Percentiles rank a stretch among this genome's conserved stretches.
phyloP scores from a whole-genome alignment of 1,140 invertebrate genomes.

The Solenopsis fugax region DNA sequence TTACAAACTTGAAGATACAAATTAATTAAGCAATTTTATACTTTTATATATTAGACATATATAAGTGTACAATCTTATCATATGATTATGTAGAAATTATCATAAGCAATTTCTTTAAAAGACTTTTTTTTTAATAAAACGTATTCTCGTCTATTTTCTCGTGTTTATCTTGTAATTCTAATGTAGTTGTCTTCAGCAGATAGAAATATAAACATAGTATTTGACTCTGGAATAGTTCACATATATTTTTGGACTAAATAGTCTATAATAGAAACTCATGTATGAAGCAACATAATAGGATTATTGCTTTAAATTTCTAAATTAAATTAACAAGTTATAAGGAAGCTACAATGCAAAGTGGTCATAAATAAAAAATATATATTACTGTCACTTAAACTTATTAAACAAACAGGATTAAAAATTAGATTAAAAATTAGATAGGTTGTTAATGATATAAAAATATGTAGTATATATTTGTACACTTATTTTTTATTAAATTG shows the following conservation, averaged over 20 bases:
- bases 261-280: background rate
- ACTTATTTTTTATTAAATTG: slow-evolving; percentile 62
- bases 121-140: slow-evolving; percentile 27
- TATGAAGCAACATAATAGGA: background rate
- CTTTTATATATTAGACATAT: slow-evolving; percentile 73
- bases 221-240: background rate
- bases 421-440: background rate
- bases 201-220: background rate
- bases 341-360: background rate
- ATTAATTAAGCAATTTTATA: slow-evolving; percentile 78
- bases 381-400: background rate
- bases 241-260: background rate
- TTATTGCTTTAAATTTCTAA: slow-evolving; percentile 13
- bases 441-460: slow-evolving; percentile 30
- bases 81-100: slow-evolving; percentile 50
- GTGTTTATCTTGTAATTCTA: slow-evolving; percentile 39
- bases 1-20: slow-evolving; percentile 72
- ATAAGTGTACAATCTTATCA: slow-evolving; percentile 70
- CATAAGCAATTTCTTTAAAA: slow-evolving; percentile 68
- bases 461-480: slow-evolving; percentile 34
- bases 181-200: background rate
- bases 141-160: slow-evolving; percentile 29
- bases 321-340: slow-evolving; percentile 20
- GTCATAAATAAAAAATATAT: background rate
- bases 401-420: background rate